Conservation (phyloP, 2,888 invertebrate genomes). For the Ornithoptera priamus region DNA sequence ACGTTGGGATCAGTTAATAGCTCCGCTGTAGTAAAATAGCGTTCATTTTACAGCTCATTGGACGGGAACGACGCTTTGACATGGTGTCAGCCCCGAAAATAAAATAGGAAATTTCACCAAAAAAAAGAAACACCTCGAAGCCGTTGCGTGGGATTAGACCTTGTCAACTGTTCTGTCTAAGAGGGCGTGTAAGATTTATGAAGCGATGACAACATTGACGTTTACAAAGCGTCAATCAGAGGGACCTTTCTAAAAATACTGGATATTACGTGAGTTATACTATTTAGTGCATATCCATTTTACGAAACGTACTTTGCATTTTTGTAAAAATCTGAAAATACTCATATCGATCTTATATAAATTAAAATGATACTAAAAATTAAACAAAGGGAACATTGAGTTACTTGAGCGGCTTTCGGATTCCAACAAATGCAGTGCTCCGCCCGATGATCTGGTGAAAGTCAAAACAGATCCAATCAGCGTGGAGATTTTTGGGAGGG, state of each 20-base stretch:
- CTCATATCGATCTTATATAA: too few species aligned
- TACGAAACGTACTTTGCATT: too few species aligned
- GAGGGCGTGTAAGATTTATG: conserved; percentile 3
- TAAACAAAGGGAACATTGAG: too few species aligned
- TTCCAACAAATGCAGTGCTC: too few species aligned
- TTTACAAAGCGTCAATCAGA: background rate
- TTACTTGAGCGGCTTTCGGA: too few species aligned
- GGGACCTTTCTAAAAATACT: background rate
- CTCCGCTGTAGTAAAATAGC: conserved; percentile 23
- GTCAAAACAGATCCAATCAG: too few species aligned
- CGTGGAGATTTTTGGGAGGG: too few species aligned
- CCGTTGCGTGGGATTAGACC: conserved; percentile 14
- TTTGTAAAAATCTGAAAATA: too few species aligned
- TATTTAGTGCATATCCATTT: too few species aligned
- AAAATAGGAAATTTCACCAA: conserved; percentile 16
- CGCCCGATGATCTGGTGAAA: too few species aligned
- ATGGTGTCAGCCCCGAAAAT: conserved; percentile 12
- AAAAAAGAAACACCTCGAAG: conserved; percentile 7
- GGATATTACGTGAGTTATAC: too few species aligned
- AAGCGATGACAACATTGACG: conserved; percentile 3
- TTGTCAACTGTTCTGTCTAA: conserved; percentile 3
- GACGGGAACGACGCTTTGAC: conserved; percentile 27
- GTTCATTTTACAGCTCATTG: conserved; percentile 34
- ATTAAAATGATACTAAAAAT: too few species aligned
- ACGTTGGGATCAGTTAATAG: conserved; percentile 30